phyloP scores from a whole-genome alignment of 1,140 invertebrate genomes.

The Zeugodacus cucurbitae region DNA sequence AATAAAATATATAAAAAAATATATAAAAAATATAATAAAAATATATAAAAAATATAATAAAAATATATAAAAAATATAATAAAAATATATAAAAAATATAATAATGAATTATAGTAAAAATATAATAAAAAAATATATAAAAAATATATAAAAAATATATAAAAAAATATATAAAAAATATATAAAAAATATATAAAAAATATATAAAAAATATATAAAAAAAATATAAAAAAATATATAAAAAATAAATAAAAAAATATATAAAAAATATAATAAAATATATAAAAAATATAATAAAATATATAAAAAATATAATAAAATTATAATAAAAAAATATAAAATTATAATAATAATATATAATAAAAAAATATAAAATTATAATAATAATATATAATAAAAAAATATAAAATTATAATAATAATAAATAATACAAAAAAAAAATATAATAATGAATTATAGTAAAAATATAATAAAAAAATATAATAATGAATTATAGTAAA shows the following conservation, averaged over 20 bases:
- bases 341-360: background rate
- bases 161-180: background rate
- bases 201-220: too few relatives aligned
- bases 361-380: background rate
- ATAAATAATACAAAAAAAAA: background rate
- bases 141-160: background rate
- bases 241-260: too few relatives aligned
- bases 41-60: background rate
- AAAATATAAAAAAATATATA: too few relatives aligned
- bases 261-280: too few relatives aligned
- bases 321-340: background rate
- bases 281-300: background rate
- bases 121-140: background rate
- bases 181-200: too few relatives aligned
- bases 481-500: too few relatives aligned
- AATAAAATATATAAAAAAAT: background rate
- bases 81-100: background rate
- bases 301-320: background rate
- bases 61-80: background rate
- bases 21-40: background rate
- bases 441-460: too few relatives aligned
- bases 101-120: too few relatives aligned
- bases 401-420: background rate
- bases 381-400: background rate
- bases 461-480: too few relatives aligned